Conservation (phyloP, 35 echinoderm and acorn worm genomes). For the Amphiura filiformis region DNA sequence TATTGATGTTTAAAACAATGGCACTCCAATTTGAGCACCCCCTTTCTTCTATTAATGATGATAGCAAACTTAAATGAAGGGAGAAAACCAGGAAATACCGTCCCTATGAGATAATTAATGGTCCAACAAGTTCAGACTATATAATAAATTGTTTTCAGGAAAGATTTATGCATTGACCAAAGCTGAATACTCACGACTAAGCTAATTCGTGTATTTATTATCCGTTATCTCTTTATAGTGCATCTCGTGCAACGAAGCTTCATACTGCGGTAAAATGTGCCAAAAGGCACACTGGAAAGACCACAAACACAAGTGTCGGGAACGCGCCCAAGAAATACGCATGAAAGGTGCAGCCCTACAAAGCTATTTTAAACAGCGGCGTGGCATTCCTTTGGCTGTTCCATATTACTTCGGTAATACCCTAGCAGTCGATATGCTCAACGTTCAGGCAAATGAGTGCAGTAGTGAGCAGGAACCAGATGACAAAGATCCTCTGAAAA, state of each 20-base stretch:
- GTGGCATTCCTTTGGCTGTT: neutral
- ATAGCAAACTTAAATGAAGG: too few relatives aligned
- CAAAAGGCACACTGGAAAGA: neutral
- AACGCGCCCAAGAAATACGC: neutral
- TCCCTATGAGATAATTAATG: too few relatives aligned
- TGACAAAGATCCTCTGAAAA: neutral
- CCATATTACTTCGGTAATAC: neutral
- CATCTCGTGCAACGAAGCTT: neutral
- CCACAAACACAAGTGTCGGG: neutral
- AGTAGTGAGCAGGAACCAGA: neutral
- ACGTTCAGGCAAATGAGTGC: neutral
- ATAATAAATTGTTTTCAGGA: too few relatives aligned
- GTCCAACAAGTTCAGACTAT: too few relatives aligned
- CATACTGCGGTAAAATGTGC: neutral
- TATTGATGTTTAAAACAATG: too few relatives aligned
- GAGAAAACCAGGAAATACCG: too few relatives aligned
- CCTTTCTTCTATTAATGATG: too few relatives aligned
- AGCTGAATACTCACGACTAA: too few relatives aligned
- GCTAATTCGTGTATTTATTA: too few relatives aligned
- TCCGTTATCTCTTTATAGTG: neutral
- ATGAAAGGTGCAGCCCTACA: neutral
- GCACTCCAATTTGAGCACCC: too few relatives aligned
- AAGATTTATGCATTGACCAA: too few relatives aligned
- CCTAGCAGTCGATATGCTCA: neutral
- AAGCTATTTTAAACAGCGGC: neutral